Base-by-base conservation (phyloP, 2,113 vertebrate genomes). In the Spilogale gracilis region DNA sequence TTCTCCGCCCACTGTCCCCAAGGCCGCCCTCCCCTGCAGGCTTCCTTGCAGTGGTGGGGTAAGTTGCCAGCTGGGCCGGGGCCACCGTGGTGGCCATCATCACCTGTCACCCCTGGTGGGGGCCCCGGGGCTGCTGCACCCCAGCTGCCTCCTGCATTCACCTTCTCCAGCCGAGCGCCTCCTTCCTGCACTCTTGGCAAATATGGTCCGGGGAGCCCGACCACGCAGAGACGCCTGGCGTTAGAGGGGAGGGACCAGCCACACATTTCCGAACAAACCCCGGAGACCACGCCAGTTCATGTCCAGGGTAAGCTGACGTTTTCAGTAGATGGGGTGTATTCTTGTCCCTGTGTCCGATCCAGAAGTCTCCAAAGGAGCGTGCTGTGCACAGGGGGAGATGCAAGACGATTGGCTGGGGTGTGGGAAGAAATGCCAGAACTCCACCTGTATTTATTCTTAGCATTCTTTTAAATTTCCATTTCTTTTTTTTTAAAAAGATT, bases 1-100 rank as follows among this genome's bases (percentile, higher is more conserved):
- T 84, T 97, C 9, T 99, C 99, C 87, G 99, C 99, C 97, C 96
- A 95, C 54, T 99, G 89, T 99, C 98, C 2, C 97, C 99, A 67
- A 98, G 98, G 98, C 96, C 98, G 98, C 96, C 32, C 16, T 78
- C 30, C 30, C 50, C 23, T 43, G 17, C 1, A 0, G 32, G 25
- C 73, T 92, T 92, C 74, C 48, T 25, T 61, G 32, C 38, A 13
- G 54, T 43, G 30, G 48, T 69, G 4, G 82, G 89, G 56, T 76
- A 69, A 69, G 73, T 43, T 10, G n/a, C 52, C 54, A 45, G 27
- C 38, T 43, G 56, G 61, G 54, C 79, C 11, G 27, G 78, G 23
- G 93, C 54, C 6, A 54, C 48, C 16, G 16, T 52, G 16, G 89
- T 32, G 13, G 60, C 71, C 38, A 12, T 73, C 21, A n/a, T 63